Evolutionary conservation across 2,797 vertebrate species (phyloP).

Genomic region (Periophthalmus magnuspinnatus): DNA sequence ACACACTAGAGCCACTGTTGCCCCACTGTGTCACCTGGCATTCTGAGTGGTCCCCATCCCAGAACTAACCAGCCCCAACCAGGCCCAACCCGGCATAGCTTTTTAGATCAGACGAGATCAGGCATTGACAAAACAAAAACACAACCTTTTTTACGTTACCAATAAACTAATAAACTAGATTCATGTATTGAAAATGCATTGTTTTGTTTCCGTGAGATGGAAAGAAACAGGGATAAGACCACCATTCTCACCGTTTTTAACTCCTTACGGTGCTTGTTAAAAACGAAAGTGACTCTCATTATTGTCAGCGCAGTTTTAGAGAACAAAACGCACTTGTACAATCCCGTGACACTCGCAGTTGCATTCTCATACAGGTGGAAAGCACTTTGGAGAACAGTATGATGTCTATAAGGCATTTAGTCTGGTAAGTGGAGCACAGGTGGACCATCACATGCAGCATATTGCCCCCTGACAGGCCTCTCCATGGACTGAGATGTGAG

Average conservation of each 20-base stretch:
- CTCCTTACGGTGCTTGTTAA: not conserved
- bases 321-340: not conserved
- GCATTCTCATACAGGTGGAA: slow-evolving; percentile 19
- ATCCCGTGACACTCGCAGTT: not conserved
- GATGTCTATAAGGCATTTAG: slow-evolving; percentile 36
- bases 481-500: slow-evolving; percentile 55
- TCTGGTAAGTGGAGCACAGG: slow-evolving; percentile 48
- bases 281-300: not conserved
- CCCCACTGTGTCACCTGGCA: too few species aligned
- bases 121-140: too few species aligned
- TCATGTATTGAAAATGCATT: too few species aligned
- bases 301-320: not conserved
- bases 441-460: slow-evolving; percentile 61
- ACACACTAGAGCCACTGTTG: too few species aligned
- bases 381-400: slow-evolving; percentile 30
- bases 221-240: too few species aligned
- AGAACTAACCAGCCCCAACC: too few species aligned
- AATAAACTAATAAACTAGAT: too few species aligned
- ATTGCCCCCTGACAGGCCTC: slow-evolving; percentile 56
- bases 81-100: too few species aligned
- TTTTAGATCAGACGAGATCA: too few species aligned
- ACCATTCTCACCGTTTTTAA: not conserved
- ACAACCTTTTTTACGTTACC: too few species aligned
- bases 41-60: too few species aligned
- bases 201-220: too few species aligned